Percentiles rank a stretch among this genome's conserved stretches.
phyloP scores from a whole-genome alignment of 2,888 invertebrate species.

The Ypsolopha scabrella region DNA sequence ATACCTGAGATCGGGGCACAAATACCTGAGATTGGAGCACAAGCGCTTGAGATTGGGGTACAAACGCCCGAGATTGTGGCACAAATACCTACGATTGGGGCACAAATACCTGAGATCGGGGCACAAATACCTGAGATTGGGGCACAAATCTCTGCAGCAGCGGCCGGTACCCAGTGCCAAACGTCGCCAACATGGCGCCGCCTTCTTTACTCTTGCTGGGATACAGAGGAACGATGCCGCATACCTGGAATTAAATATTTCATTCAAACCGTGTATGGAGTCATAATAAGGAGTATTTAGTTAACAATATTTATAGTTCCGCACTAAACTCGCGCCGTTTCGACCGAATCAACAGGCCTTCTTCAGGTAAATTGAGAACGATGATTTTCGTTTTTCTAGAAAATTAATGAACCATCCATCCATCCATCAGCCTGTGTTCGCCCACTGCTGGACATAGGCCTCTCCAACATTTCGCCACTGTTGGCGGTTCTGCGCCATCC shows the following conservation, averaged over 20 bases:
- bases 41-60: too few relatives aligned
- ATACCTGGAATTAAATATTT: conserved; percentile 46
- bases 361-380: not conserved
- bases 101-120: not conserved
- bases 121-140: too few relatives aligned
- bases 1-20: too few relatives aligned
- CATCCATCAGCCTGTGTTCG: too few relatives aligned
- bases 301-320: not conserved
- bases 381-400: not conserved
- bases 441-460: too few relatives aligned
- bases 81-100: too few relatives aligned
- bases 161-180: conserved; percentile 88
- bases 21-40: too few relatives aligned
- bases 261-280: not conserved
- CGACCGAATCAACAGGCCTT: too few relatives aligned
- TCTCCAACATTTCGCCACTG: too few relatives aligned
- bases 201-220: conserved; percentile 37
- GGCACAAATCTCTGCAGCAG: conserved; percentile 62
- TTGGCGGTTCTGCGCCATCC: too few relatives aligned
- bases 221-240: conserved; percentile 73
- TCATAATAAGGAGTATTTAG: not conserved
- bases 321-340: too few relatives aligned
- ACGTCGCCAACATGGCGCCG: conserved; percentile 75
- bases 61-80: conserved; percentile 8
- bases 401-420: too few relatives aligned